phyloP scores from a whole-genome alignment of 2,113 vertebrate genomes.

The Sclerurus mexicanus region DNA sequence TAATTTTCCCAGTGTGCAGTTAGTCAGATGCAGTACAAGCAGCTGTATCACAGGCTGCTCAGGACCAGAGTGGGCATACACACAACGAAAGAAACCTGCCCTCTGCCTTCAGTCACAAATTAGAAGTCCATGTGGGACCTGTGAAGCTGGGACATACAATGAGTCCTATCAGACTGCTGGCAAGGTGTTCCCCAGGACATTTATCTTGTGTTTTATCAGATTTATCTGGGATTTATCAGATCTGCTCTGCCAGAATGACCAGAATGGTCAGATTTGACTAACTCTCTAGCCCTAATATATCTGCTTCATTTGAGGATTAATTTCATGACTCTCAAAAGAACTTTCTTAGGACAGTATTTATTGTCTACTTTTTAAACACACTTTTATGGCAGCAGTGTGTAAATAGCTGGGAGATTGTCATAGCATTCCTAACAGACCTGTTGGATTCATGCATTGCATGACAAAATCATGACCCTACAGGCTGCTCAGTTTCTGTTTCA shows the following conservation, averaged over 20 bases:
- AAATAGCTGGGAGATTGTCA: background rate
- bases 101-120: background rate
- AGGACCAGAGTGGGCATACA: background rate
- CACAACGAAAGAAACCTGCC: background rate
- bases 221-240: too few relatives aligned
- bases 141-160: accelerated
- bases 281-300: background rate
- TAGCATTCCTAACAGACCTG: background rate
- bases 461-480: background rate
- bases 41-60: accelerated
- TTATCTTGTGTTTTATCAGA: background rate
- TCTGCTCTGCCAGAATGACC: background rate
- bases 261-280: background rate
- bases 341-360: background rate
- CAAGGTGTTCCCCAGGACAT: background rate
- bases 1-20: background rate
- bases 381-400: background rate
- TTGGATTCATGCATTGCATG: background rate
- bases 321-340: background rate
- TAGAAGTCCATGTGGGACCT: background rate
- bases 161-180: background rate
- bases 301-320: background rate
- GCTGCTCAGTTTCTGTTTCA: background rate
- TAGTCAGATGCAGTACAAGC: background rate
- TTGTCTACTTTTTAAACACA: background rate